Percentiles rank a stretch among this genome's conserved stretches.
These are phyloP conservation scores for Junonia oenone DNA, from an alignment of 2,888 invertebrate genomes.

Conservation along the genomic window DNA sequence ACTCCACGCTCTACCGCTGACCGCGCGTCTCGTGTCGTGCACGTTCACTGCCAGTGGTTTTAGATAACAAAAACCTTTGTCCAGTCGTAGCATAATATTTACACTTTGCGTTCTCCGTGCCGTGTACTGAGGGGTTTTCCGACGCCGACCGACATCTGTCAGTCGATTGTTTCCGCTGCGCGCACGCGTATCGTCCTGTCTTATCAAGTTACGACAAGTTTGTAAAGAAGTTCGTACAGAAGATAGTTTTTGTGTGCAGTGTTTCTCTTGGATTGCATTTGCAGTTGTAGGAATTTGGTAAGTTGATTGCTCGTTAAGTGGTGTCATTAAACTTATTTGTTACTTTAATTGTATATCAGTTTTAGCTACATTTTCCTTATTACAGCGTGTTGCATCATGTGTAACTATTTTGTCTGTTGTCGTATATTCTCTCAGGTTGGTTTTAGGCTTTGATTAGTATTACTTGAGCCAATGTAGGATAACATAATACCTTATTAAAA, in stretches of 20 bases:
- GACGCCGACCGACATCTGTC: constrained; percentile 65
- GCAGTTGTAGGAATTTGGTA: constrained; percentile 49
- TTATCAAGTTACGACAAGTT: constrained; percentile 71
- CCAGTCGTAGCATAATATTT: constrained; percentile 75
- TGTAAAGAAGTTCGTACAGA: constrained; percentile 39
- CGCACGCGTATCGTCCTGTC: constrained; percentile 64
- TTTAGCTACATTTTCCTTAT: constrained; percentile 27
- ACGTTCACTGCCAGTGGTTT: constrained; percentile 66
- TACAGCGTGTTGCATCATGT: constrained; percentile 30
- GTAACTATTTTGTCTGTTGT: neutral
- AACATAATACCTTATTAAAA: neutral
- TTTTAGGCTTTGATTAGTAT: neutral
- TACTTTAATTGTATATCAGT: constrained; percentile 8
- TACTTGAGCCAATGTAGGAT: neutral
- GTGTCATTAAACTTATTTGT: constrained; percentile 20
- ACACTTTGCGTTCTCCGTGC: constrained; percentile 59
- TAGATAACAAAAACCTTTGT: constrained; percentile 79
- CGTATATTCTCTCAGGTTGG: neutral
- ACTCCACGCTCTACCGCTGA: constrained; percentile 64
- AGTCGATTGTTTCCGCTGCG: constrained; percentile 65
- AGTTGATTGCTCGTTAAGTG: constrained; percentile 35
- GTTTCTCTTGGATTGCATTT: constrained; percentile 66
- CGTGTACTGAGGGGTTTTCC: constrained; percentile 74
- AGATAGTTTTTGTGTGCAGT: constrained; percentile 49
- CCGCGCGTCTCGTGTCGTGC: constrained; percentile 63